phyloP scores from a whole-genome alignment of 2,888 invertebrate genomes.

The Macropis europaea region DNA sequence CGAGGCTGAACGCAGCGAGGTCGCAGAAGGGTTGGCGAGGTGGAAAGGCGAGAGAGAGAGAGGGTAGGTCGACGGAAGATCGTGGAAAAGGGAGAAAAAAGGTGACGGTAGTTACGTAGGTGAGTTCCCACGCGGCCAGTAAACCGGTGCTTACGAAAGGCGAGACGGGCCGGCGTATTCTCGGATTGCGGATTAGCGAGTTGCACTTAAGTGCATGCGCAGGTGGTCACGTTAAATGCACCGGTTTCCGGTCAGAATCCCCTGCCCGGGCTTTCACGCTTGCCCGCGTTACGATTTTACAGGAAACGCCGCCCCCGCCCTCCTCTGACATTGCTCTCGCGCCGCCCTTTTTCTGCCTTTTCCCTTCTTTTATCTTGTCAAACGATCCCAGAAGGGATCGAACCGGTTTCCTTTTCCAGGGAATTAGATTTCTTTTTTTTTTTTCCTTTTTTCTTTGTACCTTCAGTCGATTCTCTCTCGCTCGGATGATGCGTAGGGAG shows the following conservation, averaged over 20 bases:
- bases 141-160: slow-evolving; percentile 55
- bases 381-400: slow-evolving; percentile 5
- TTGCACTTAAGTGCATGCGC: slow-evolving; percentile 27
- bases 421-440: background rate
- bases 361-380: background rate
- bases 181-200: slow-evolving; percentile 41
- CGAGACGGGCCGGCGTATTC: slow-evolving; percentile 42
- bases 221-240: slow-evolving; percentile 36
- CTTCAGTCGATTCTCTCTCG: no score
- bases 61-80: background rate
- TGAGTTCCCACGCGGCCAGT: slow-evolving; percentile 52
- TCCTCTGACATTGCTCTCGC: background rate
- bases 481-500: no score
- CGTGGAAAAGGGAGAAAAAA: slow-evolving; percentile 7
- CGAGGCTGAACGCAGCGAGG: no score
- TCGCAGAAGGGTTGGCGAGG: no score
- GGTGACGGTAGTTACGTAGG: slow-evolving; percentile 29
- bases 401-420: slow-evolving; percentile 20
- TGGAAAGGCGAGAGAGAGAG: background rate
- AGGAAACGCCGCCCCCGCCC: background rate
- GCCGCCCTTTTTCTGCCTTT: background rate
- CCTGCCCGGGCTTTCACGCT: background rate
- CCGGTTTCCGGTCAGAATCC: slow-evolving; percentile 12
- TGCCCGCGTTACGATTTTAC: slow-evolving; percentile 6
- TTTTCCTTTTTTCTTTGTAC: background rate